Evolutionary conservation across 2,888 invertebrate species (phyloP).

Genomic region (Smittia aterrima): DNA sequence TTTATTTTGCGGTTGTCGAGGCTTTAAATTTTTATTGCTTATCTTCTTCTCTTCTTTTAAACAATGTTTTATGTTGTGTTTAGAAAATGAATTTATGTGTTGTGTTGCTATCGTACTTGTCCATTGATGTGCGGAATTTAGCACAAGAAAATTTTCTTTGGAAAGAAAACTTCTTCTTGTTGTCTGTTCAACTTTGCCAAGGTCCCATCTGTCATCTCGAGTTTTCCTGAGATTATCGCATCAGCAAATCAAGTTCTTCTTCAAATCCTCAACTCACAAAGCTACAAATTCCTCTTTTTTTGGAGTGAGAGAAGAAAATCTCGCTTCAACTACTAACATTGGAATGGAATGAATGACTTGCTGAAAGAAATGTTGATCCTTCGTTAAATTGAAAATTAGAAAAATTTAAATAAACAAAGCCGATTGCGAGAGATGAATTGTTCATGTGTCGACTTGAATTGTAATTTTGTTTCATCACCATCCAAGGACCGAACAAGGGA

Average conservation of each 20-base stretch:
- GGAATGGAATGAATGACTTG: not conserved
- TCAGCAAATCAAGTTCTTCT: not conserved
- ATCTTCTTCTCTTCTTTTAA: not conserved
- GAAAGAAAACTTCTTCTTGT: not conserved
- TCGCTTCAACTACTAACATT: no score
- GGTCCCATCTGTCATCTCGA: slow-evolving; percentile 12
- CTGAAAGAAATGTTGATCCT: not conserved
- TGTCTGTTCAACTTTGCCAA: not conserved
- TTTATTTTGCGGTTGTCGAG: not conserved
- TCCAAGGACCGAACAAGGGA: not conserved
- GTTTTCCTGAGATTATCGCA: slow-evolving; percentile 10
- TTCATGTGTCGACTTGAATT: slow-evolving; percentile 25
- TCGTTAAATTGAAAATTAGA: slow-evolving; percentile 29
- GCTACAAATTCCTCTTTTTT: no score
- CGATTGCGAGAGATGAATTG: not conserved
- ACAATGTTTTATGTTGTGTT: slow-evolving; percentile 2
- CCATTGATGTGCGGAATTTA: slow-evolving; percentile 25
- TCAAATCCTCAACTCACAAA: not conserved
- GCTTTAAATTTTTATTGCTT: slow-evolving; percentile 26
- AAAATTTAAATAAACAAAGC: slow-evolving; percentile 31
- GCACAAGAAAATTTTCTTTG: not conserved
- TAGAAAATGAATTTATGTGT: slow-evolving; percentile 25
- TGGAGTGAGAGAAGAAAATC: no score
- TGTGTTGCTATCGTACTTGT: slow-evolving; percentile 7
- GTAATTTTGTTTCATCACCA: slow-evolving; percentile 4